A percentile compares a stretch with the other conserved stretches of the same genome.
Evolutionary conservation across 2,113 vertebrate genomes (phyloP).

Genomic region (Alouatta palliata): DNA sequence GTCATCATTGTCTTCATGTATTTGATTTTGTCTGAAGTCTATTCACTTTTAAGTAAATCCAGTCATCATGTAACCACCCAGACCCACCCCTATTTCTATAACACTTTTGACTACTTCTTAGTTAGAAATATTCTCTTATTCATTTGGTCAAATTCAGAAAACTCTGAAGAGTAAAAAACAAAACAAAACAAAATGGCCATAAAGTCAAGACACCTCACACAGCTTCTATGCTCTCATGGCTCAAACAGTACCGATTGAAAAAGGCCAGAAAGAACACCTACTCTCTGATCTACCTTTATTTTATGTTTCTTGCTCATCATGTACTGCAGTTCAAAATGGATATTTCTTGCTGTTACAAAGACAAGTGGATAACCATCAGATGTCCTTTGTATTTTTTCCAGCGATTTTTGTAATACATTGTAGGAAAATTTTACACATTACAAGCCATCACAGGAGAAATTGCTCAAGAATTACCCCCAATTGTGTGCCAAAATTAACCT

Average conservation of each 20-base stretch:
- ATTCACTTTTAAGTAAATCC: neutral
- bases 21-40: neutral
- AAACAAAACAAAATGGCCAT: neutral
- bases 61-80: neutral
- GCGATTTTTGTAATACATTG: conserved; percentile 39
- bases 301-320: neutral
- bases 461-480: conserved; percentile 66
- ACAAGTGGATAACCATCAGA: neutral
- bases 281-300: neutral
- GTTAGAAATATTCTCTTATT: neutral
- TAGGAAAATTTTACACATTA: conserved; percentile 64
- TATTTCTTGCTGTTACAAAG: neutral
- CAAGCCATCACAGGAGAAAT: conserved; percentile 59
- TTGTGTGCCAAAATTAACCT: conserved; percentile 71
- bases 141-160: neutral
- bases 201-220: neutral
- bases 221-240: neutral
- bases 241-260: neutral
- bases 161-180: neutral
- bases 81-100: neutral
- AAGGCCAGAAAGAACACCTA: neutral
- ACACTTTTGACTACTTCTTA: neutral
- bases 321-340: neutral
- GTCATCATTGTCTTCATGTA: neutral
- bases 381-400: conserved; percentile 34